Evolutionary conservation across 2,797 vertebrate species (phyloP), one percentile per base, ranked within the genome.

Genomic region (Lemur catta): DNA sequence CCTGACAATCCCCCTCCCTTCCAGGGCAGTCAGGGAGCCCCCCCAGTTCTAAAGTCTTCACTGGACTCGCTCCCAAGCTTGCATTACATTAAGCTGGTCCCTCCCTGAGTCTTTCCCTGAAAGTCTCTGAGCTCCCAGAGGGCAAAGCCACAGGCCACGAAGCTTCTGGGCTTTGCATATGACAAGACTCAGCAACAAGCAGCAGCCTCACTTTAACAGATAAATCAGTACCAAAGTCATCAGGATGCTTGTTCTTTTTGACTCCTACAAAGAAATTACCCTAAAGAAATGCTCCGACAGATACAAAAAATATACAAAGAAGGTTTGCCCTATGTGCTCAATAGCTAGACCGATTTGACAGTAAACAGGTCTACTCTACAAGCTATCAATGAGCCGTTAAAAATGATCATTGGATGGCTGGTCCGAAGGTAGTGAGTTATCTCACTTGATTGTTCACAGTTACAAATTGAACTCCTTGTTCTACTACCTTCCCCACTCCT

Each of bases 341-440:
- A 65, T 33, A 43, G 24, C 33, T 8, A 67, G 1, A 50, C 24
- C n/a, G 6, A n/a, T 4, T n/a, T 33, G 41, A 20, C 0, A 26
- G 6, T 24, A 7, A 26, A 52, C 22, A 10, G 63, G 5, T 22
- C 38, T 33, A 24, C 13, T 6, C 55, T 17, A 79, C 0, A 0
- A 7, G 35, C 7, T 9, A n/a, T n/a, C n/a, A 17, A 1, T 5
- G 43, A 52, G 35, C 33, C 46, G 8, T n/a, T 22, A 75, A 9
- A 78, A 13, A 12, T 5, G 15, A 46, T 46, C 43, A 46, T 46
- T 46, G 43, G 43, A 46, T 11, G 43, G 43, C 43, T 46, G 43
- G 10, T 46, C 43, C 43, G 43, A 46, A 46, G 10, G 43, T 46
- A 46, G 9, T 46, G 43, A 46, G 43, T 46, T 46, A 11, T 46